Percentiles rank a stretch among this genome's conserved stretches.
These are phyloP conservation scores for Geotrupes spiniger DNA, from an alignment of 2,888 invertebrate species.

Conservation along the genomic window DNA sequence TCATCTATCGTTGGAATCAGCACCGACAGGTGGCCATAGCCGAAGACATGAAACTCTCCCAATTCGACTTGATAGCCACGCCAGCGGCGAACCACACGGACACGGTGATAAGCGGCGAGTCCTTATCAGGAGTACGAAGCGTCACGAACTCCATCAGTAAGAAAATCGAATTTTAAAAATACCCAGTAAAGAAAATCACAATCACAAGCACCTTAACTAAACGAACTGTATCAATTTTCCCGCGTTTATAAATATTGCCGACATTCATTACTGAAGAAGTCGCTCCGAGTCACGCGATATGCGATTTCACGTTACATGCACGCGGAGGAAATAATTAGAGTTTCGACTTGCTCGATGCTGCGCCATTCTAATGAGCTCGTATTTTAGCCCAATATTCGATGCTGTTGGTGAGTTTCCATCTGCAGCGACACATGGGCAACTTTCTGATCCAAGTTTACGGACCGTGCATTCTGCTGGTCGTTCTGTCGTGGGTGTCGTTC, in stretches of 20 bases:
- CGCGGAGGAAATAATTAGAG: background rate
- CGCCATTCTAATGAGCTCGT: slow-evolving; percentile 1
- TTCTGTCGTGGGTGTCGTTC: slow-evolving; percentile 85
- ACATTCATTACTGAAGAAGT: background rate
- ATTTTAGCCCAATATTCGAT: slow-evolving; percentile 65
- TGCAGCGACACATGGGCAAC: slow-evolving; percentile 81
- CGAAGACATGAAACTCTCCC: slow-evolving; percentile 79
- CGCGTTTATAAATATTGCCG: too few relatives aligned
- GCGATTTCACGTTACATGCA: background rate
- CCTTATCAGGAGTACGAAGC: slow-evolving; percentile 38
- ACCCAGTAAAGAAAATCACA: too few relatives aligned
- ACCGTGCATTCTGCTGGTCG: slow-evolving; percentile 77
- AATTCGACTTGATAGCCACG: slow-evolving; percentile 77
- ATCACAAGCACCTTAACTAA: too few relatives aligned
- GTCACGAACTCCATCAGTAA: slow-evolving; percentile 30
- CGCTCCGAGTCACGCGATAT: background rate
- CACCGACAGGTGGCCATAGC: slow-evolving; percentile 72
- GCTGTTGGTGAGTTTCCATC: slow-evolving; percentile 71
- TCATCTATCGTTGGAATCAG: slow-evolving; percentile 72
- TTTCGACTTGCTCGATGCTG: background rate
- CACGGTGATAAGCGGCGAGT: slow-evolving; percentile 45
- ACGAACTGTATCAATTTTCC: too few relatives aligned
- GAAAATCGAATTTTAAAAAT: slow-evolving; percentile 4
- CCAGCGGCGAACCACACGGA: slow-evolving; percentile 68
- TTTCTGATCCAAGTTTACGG: slow-evolving; percentile 84